These are phyloP conservation scores for Sarcophilus harrisii DNA, from an alignment of 2,797 vertebrate species.

Conservation along the genomic window DNA sequence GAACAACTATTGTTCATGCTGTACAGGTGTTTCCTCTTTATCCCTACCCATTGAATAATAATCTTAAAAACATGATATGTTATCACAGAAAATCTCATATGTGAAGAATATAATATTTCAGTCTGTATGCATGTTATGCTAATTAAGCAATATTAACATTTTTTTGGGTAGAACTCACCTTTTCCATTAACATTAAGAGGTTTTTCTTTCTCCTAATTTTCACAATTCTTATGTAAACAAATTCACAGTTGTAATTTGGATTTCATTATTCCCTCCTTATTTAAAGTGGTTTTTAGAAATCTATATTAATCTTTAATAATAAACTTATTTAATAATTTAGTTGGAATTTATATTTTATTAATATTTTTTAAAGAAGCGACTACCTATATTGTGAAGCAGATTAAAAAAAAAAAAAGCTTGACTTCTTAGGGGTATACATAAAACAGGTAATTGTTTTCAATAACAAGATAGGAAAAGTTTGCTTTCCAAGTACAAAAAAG, in stretches of 20 bases:
- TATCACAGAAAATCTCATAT: conserved; percentile 51
- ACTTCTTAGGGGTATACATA: neutral
- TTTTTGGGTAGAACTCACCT: conserved; percentile 16
- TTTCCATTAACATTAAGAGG: conserved; percentile 16
- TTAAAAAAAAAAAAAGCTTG: neutral
- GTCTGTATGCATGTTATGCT: conserved; percentile 48
- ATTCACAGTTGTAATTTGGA: neutral
- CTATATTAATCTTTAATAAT: neutral
- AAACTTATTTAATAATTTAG: neutral
- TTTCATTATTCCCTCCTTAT: neutral
- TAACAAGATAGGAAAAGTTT: neutral
- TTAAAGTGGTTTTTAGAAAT: conserved; percentile 15
- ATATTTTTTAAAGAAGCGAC: neutral
- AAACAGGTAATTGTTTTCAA: neutral
- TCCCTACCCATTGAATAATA: conserved; percentile 67
- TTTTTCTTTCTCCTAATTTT: conserved; percentile 16
- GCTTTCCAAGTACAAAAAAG: neutral
- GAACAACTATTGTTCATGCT: conserved; percentile 89
- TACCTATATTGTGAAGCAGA: neutral
- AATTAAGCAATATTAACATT: conserved; percentile 18
- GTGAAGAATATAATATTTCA: conserved; percentile 9
- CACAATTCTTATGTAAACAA: conserved; percentile 16
- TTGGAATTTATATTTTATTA: conserved; percentile 3
- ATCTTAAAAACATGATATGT: conserved; percentile 66
- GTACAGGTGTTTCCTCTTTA: conserved; percentile 93